Evolutionary conservation across 2,113 vertebrate species (phyloP).

Genomic region (Oreochromis spilurus): DNA sequence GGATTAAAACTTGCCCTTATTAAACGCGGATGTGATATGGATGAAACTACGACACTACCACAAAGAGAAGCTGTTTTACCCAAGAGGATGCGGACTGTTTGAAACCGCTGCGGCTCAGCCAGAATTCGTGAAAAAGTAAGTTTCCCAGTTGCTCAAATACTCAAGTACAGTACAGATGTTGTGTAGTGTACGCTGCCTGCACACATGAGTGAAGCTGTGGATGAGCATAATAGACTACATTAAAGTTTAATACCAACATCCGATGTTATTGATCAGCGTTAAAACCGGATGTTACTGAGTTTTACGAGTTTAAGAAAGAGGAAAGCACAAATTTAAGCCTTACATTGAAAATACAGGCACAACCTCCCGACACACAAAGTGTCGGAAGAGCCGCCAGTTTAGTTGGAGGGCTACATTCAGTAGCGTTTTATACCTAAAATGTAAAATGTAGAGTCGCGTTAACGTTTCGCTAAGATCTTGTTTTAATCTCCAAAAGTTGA

Average conservation of each 20-base stretch:
- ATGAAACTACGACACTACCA: background rate
- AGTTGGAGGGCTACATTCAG: background rate
- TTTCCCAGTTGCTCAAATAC: background rate
- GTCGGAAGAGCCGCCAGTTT: background rate
- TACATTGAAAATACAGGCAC: background rate
- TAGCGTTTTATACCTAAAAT: background rate
- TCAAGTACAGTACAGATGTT: background rate
- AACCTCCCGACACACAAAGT: background rate
- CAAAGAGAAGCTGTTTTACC: background rate
- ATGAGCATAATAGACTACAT: rapidly evolving
- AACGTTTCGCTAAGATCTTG: background rate
- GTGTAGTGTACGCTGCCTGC: background rate
- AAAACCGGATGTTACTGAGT: background rate
- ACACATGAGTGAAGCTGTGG: background rate
- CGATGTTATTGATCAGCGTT: background rate
- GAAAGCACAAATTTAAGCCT: background rate
- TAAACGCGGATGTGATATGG: background rate
- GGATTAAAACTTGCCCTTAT: background rate
- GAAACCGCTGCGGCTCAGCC: background rate
- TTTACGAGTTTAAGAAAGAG: background rate
- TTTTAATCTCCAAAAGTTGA: background rate
- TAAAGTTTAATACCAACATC: background rate
- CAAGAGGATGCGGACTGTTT: background rate
- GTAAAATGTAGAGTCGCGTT: background rate
- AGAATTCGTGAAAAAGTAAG: background rate